Conservation (phyloP, 1,140 invertebrate genomes). For the Formica selysi region DNA sequence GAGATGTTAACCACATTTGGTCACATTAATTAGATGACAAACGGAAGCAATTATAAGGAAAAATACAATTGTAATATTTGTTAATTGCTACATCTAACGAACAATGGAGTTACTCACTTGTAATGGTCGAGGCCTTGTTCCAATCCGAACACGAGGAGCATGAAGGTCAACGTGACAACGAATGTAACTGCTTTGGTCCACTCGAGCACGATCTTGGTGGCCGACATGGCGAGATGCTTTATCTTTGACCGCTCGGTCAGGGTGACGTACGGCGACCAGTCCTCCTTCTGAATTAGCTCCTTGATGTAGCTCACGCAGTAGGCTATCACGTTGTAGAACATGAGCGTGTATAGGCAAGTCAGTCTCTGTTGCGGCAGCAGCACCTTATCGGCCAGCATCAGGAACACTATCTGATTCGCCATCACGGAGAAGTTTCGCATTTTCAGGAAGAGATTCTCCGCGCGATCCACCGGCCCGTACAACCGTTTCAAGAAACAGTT, state of each 20-base stretch:
- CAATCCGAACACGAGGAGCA: slow-evolving; percentile 91
- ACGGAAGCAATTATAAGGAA: background rate
- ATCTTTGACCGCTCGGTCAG: slow-evolving; percentile 91
- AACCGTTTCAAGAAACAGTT: slow-evolving; percentile 84
- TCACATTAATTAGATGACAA: background rate
- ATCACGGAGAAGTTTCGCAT: slow-evolving; percentile 90
- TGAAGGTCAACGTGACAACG: slow-evolving; percentile 92
- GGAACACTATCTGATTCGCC: slow-evolving; percentile 90
- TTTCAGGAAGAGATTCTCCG: slow-evolving; percentile 88
- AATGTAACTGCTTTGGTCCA: slow-evolving; percentile 94
- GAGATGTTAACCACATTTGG: background rate
- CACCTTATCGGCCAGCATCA: slow-evolving; percentile 90
- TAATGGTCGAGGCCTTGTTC: slow-evolving; percentile 92
- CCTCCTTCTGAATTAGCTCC: slow-evolving; percentile 91
- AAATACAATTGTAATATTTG: background rate
- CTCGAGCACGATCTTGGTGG: slow-evolving; percentile 93
- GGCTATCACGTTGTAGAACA: slow-evolving; percentile 93
- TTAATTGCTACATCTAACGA: background rate
- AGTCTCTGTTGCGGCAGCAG: slow-evolving; percentile 88
- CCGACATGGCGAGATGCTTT: slow-evolving; percentile 93
- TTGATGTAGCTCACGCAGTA: slow-evolving; percentile 92
- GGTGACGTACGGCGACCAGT: slow-evolving; percentile 92
- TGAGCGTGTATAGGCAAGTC: slow-evolving; percentile 91
- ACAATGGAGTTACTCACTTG: slow-evolving; percentile 78
- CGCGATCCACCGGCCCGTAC: slow-evolving; percentile 88